Percentiles rank a stretch among this genome's conserved stretches.
Evolutionary conservation across 2,113 vertebrate species (phyloP).

Genomic region (Urocynchramus pylzowi): DNA sequence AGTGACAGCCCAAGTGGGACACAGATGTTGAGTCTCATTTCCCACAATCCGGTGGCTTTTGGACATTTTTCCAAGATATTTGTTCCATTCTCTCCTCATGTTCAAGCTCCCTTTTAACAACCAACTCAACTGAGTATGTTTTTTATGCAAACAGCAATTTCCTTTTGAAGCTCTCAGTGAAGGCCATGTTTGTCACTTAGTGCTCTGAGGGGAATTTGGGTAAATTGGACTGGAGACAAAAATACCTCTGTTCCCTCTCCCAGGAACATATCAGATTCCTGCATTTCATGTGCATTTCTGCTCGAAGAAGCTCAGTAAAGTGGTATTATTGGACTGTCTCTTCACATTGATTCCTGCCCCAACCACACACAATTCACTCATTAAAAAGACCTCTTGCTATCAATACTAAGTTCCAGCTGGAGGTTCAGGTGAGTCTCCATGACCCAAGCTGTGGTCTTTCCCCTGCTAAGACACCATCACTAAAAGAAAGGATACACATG

Average conservation of each 20-base stretch:
- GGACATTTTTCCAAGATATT: neutral
- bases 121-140: neutral
- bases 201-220: neutral
- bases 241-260: neutral
- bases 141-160: neutral
- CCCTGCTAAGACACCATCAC: neutral
- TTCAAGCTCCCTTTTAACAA: neutral
- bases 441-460: neutral
- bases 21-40: conserved; percentile 10
- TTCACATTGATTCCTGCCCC: neutral
- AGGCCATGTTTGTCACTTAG: neutral
- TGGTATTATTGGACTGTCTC: neutral
- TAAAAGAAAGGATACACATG: neutral
- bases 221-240: neutral
- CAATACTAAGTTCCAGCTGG: neutral
- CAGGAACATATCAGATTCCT: neutral
- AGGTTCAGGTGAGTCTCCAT: neutral
- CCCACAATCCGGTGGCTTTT: neutral
- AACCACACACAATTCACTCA: neutral
- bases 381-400: neutral
- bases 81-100: neutral
- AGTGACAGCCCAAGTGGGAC: neutral
- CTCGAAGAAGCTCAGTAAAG: neutral
- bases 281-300: neutral
- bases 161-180: neutral